Percentiles rank a stretch among this genome's conserved stretches.
These are phyloP conservation scores for Calidris pugnax DNA, from an alignment of 2,113 vertebrate genomes.

Conservation along the genomic window DNA sequence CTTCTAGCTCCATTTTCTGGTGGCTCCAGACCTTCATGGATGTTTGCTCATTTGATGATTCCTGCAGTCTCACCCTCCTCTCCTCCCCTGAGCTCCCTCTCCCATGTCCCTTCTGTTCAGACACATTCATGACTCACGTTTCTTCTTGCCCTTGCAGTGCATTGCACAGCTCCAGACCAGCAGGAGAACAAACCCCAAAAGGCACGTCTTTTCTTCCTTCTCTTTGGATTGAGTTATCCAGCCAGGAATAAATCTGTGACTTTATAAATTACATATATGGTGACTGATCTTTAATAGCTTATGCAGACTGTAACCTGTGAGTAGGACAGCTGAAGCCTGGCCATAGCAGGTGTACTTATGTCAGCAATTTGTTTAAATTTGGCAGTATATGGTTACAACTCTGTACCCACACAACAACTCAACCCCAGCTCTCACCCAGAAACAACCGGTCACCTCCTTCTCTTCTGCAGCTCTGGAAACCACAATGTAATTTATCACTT, in stretches of 20 bases:
- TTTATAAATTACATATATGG: neutral
- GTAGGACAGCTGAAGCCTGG: neutral
- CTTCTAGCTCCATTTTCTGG: neutral
- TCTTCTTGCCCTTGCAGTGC: neutral
- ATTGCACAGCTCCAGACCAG: neutral
- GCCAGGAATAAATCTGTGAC: neutral
- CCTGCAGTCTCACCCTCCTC: neutral
- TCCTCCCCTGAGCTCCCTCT: neutral
- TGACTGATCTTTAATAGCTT: neutral
- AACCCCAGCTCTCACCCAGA: neutral
- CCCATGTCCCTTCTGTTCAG: neutral
- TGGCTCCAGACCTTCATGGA: neutral
- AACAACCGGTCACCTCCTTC: accelerated
- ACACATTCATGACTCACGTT: neutral
- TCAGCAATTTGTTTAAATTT: neutral
- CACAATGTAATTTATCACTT: neutral
- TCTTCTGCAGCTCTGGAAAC: neutral
- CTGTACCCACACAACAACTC: neutral
- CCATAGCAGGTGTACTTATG: neutral
- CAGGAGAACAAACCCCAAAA: neutral
- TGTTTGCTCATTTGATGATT: neutral
- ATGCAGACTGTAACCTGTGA: neutral
- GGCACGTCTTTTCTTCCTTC: neutral
- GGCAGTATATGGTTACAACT: neutral
- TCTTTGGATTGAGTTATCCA: neutral